phyloP scores from a whole-genome alignment of 2,797 vertebrate genomes.

The Varecia variegata region DNA sequence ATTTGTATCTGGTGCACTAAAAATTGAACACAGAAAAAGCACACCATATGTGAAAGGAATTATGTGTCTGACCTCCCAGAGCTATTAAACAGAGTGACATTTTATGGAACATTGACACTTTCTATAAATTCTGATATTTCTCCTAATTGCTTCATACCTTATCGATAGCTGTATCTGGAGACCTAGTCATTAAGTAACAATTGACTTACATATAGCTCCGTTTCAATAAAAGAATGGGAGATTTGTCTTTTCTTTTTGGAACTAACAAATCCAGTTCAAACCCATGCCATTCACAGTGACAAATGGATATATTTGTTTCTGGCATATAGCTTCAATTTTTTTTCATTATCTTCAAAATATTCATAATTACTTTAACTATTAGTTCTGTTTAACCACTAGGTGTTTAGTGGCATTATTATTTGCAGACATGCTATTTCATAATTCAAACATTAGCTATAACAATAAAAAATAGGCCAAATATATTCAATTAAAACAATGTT shows the following conservation, averaged over 20 bases:
- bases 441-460: neutral
- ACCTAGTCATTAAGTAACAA: neutral
- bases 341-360: neutral
- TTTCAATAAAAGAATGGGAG: neutral
- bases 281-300: neutral
- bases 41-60: constrained; percentile 55
- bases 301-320: neutral
- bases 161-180: neutral
- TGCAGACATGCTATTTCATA: neutral
- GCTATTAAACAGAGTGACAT: neutral
- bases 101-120: constrained; percentile 4
- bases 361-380: neutral
- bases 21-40: constrained; percentile 59
- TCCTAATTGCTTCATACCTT: constrained; percentile 13
- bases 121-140: constrained; percentile 35
- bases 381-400: neutral
- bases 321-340: neutral
- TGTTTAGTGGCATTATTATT: neutral
- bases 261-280: neutral
- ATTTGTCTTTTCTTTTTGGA: neutral
- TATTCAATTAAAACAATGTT: neutral
- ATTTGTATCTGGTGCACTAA: constrained; percentile 65
- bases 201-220: neutral
- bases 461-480: neutral
- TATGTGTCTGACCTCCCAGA: neutral